Evolutionary conservation across 2,113 vertebrate species (phyloP).

Genomic region (Bos indicus): DNA sequence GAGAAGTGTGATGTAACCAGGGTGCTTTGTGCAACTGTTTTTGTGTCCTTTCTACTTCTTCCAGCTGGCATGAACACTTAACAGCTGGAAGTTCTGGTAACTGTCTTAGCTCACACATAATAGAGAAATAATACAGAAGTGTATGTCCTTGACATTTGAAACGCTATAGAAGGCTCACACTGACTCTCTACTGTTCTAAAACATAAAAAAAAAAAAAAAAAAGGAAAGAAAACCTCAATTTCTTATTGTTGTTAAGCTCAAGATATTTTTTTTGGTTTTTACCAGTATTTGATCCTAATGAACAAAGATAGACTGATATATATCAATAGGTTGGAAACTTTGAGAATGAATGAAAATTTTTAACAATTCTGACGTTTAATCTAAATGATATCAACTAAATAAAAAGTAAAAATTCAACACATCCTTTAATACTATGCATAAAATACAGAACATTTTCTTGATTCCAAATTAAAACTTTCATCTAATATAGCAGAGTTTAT

Average conservation of each 20-base stretch:
- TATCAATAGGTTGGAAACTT: background rate
- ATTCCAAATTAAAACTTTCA: background rate
- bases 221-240: background rate
- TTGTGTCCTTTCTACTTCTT: background rate
- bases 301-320: background rate
- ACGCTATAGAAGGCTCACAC: background rate
- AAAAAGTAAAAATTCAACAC: background rate
- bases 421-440: background rate
- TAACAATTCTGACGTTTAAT: background rate
- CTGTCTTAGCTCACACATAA: background rate
- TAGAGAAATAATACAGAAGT: background rate
- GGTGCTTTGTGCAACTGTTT: background rate
- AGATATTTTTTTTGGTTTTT: background rate
- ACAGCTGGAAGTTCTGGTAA: background rate
- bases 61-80: background rate
- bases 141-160: background rate
- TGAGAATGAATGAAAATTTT: background rate
- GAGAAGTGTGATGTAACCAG: background rate
- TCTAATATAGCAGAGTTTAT: background rate
- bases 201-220: background rate
- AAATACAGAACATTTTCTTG: background rate
- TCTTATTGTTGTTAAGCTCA: background rate
- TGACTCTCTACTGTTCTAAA: background rate
- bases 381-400: background rate
- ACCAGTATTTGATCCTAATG: background rate